Evolutionary conservation across 2,888 invertebrate species (phyloP), one percentile per base, ranked within the genome.

Genomic region (Psococerastis gibbosa): DNA sequence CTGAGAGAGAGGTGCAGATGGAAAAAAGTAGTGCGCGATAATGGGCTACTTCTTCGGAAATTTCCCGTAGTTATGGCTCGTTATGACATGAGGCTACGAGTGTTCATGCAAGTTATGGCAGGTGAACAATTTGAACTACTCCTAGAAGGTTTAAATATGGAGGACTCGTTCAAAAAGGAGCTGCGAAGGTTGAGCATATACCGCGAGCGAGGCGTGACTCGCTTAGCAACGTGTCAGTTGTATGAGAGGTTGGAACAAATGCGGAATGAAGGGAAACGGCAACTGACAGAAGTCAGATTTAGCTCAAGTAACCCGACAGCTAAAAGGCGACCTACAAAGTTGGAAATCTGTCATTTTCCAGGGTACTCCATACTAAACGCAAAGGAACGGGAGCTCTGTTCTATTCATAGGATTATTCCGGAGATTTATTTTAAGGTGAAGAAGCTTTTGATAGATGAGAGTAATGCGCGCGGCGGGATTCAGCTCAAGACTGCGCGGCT

Each of bases 1-100:
- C 59, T 91, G 31, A 69, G 62, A 50, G 88, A 88, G 57, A 66
- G 91, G 35, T 65, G 69, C 32, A 66, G 82, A 35, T 67, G 84
- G 43, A 80, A 79, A 54, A 67, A 63, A 50, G 70, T 89, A 9
- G 74, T 91, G 48, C 69, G 75, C 46, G 65, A 73, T 35, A 83
- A 87, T 62, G 91, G 89, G 0, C 76, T 91, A 43, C 71, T 80
- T 57, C 64, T 74, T 2, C 71, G 78, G 52, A 80, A 78, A 59
- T 69, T 75, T 1, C 59, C 72, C 8, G 71, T 74, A 11, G 78
- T 77, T 73, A 58, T 78, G 42, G 72, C 75, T 42, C 71, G 74
- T 51, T 84, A 78, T 60, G 75, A 79, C 22, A 58, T 78, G 48
- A 67, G 68, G 50, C 58, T 91, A 41, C 56, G 78, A 1, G 64